Base-by-base conservation (phyloP, 2,113 vertebrate species). In the Hippoglossus stenolepis region DNA sequence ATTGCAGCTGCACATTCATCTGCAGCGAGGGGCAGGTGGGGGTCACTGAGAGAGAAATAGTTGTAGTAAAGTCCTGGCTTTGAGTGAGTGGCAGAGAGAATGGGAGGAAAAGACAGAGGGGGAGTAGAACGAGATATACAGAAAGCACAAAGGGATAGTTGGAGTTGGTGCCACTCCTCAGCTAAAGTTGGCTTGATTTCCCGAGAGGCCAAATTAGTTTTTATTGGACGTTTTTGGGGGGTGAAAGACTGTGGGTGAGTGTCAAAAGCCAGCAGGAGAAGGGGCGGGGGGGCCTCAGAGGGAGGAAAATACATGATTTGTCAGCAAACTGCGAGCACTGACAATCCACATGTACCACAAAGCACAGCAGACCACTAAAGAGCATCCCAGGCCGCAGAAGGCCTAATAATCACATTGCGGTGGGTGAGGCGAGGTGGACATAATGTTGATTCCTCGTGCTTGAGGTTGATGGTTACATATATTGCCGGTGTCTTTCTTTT, bases 131-230 rank as follows among this genome's bases (percentile, higher is more conserved):
- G 51, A 51, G 65, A 79, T 80, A 63, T 0, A 61, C 53, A 43
- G 75, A 79, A 74, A 71, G 57, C 77, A 82, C 88, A 87, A 79
- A 76, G 83, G 82, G 70, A 86, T 79, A 76, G 67, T 85, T 77
- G 72, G 80, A 85, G 60, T 67, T 35, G 65, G 80, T 88, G 83
- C 86, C 90, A 85, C 80, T 79, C 64, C 71, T 80, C 77, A 43
- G 65, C 56, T 63, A 47, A 79, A 73, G 62, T 77, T 83, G 77
- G 38, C 51, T 70, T 86, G 82, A 86, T 90, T 92, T 92, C 89
- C 91, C 80, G 1, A 20, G 79, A 77, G 77, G 68, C 71, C 64
- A 90, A 89, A 93, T 91, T 87, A 82, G 68, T 88, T 90, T 90
- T 90, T 89, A 90, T 90, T 80, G 69, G 70, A 73, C 65, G 64